Evolutionary conservation across 37 sponge, comb jelly and placozoan species (phyloP).

Genomic region (Diacarnus erythraeanus): DNA sequence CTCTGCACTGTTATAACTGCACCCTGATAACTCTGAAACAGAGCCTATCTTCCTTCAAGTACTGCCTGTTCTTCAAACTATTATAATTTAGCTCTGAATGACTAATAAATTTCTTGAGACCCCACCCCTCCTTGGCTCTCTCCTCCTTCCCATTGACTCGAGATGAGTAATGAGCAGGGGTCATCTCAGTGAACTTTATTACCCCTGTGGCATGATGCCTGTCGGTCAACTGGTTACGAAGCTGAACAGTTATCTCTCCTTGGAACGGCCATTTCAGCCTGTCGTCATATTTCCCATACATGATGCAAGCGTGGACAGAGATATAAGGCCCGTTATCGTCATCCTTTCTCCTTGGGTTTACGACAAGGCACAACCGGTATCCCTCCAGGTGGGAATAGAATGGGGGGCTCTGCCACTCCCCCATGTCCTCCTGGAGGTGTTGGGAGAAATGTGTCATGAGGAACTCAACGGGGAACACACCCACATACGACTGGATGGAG

Average conservation of each 20-base stretch:
- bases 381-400: constrained; percentile 61
- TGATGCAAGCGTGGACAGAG: constrained; percentile 42
- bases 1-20: neutral
- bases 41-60: constrained; percentile 38
- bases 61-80: constrained; percentile 40
- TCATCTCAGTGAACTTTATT: constrained; percentile 19
- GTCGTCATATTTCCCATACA: constrained; percentile 59
- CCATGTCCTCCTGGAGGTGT: neutral
- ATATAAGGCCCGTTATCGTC: constrained; percentile 26
- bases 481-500: constrained; percentile 24
- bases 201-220: constrained; percentile 30
- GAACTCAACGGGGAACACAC: constrained; percentile 42
- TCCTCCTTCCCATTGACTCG: constrained; percentile 11
- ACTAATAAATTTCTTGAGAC: constrained; percentile 34
- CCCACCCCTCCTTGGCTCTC: constrained; percentile 20
- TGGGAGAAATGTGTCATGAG: constrained; percentile 13
- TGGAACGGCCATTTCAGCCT: constrained; percentile 53
- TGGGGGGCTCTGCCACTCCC: constrained; percentile 36
- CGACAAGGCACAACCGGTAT: constrained; percentile 45
- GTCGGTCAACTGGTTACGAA: constrained; percentile 53
- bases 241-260: constrained; percentile 47
- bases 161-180: constrained; percentile 8
- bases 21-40: constrained; percentile 37
- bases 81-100: constrained; percentile 32
- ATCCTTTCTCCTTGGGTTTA: constrained; percentile 17